Evolutionary conservation across 2,888 invertebrate genomes (phyloP), one percentile per base, ranked within the genome.

Genomic region (Mellilla xanthometata): DNA sequence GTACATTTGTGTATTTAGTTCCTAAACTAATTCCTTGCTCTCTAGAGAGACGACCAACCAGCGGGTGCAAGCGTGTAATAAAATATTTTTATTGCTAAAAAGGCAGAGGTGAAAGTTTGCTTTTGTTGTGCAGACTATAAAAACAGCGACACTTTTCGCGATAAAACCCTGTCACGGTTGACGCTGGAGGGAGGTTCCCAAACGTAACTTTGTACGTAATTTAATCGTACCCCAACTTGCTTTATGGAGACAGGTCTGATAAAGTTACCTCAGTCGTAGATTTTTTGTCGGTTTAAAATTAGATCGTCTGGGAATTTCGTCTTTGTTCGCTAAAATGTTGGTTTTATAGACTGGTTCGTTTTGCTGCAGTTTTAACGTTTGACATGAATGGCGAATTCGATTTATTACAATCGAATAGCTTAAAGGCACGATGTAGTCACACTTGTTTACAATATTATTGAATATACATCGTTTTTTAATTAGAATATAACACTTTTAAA

Each of bases 81-180:
- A 80, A 76, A 78, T 72, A 77, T 77, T 78, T n/a, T 82, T 76
- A 78, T 73, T 71, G 61, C 66, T 66, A 58, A 65, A 78, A 80
- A 72, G 64, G 66, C 68, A 52, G 66, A 78, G 81, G 80, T 79
- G 76, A 81, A 78, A 82, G 77, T 79, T 84, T 76, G 70, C 76
- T 73, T 80, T 83, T 82, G 78, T 81, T 74, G 72, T 70, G 68
- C 68, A 58, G 65, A 69, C 71, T 67, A 74, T 81, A 81, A 82
- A 84, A 83, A 78, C 69, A 73, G 58, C 60, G 66, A 81, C 86
- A 82, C 72, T 79, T 80, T 76, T 72, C 68, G 74, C 76, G 83
- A 85, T 85, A 85, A 84, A 81, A 66, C 65, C 68, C 72, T 76
- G 81, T 77, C 79, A 75, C 62, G 65, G 70, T 66, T 70, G 76